Percentiles rank a stretch among this genome's conserved stretches.
phyloP scores from a whole-genome alignment of 2,797 vertebrate species.

The Melanotaenia maccullochi region DNA sequence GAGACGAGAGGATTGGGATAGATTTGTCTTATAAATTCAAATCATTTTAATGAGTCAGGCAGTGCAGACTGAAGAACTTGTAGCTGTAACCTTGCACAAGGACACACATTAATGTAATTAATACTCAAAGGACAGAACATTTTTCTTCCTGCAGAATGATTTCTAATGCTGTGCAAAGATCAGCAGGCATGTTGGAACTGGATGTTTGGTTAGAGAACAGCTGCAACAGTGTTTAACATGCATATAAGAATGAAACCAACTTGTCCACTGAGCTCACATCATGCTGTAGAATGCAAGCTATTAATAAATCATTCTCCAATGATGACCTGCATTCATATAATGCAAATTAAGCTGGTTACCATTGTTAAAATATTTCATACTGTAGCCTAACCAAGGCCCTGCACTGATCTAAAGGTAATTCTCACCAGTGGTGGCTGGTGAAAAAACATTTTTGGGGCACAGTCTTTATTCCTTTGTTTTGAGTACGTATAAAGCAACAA shows the following conservation, averaged over 20 bases:
- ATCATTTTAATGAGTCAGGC: conserved; percentile 9
- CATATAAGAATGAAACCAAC: conserved; percentile 9
- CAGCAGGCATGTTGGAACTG: neutral
- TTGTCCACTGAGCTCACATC: conserved; percentile 10
- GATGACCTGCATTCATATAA: neutral
- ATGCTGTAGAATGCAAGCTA: conserved; percentile 7
- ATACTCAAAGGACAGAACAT: conserved; percentile 14
- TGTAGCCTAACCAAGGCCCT: neutral
- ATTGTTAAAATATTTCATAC: neutral
- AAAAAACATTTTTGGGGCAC: too few species aligned
- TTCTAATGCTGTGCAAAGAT: neutral
- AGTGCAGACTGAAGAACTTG: neutral
- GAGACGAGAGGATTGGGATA: conserved; percentile 8
- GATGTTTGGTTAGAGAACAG: too few species aligned
- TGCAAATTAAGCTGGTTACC: conserved; percentile 1
- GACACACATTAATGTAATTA: conserved; percentile 9
- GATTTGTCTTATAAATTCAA: conserved; percentile 29
- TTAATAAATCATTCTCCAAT: conserved; percentile 30
- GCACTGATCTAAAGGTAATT: neutral
- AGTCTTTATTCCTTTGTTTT: too few species aligned
- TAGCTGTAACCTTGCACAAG: conserved; percentile 5
- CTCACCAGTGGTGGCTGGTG: neutral
- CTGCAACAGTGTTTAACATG: conserved; percentile 3
- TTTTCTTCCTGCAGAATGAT: conserved; percentile 1
- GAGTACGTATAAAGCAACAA: too few species aligned